phyloP scores from a whole-genome alignment of 2,797 vertebrate genomes.

The Allobates femoralis region DNA sequence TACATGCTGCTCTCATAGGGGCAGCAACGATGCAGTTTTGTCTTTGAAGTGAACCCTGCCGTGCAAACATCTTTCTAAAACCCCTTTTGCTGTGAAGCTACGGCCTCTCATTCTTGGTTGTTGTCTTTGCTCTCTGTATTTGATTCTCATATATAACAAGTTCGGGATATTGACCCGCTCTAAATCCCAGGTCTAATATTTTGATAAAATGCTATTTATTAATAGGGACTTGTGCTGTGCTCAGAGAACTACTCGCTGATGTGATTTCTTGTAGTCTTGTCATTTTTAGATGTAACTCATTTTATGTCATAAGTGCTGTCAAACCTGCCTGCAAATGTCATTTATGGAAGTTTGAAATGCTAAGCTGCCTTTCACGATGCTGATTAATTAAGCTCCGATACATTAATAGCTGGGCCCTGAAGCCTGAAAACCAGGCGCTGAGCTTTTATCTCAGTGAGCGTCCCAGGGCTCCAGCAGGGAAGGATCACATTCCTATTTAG shows the following conservation, averaged over 20 bases:
- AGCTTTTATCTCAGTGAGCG: constrained; percentile 36
- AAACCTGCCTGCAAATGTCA: constrained; percentile 39
- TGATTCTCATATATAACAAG: constrained; percentile 37
- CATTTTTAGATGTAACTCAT: neutral
- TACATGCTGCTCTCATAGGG: no score
- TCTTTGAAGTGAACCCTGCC: no score
- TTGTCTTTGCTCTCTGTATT: constrained; percentile 18
- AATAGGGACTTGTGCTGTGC: constrained; percentile 15
- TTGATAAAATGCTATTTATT: constrained; percentile 17
- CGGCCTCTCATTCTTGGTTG: neutral
- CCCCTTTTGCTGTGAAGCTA: neutral
- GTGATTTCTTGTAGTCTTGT: constrained; percentile 4
- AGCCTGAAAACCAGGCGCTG: neutral
- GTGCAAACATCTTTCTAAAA: no score
- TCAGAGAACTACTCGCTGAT: neutral
- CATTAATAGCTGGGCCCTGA: constrained; percentile 16
- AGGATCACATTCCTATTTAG: neutral
- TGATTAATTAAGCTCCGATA: constrained; percentile 37
- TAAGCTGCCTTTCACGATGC: neutral
- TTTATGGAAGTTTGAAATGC: constrained; percentile 22
- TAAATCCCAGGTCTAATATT: neutral
- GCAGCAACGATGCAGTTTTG: no score
- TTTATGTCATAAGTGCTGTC: constrained; percentile 23
- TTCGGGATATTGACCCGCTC: constrained; percentile 6
- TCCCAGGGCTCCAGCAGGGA: neutral